Base-by-base conservation (phyloP, 2,888 invertebrate species). In the Ditula angustiorana region DNA sequence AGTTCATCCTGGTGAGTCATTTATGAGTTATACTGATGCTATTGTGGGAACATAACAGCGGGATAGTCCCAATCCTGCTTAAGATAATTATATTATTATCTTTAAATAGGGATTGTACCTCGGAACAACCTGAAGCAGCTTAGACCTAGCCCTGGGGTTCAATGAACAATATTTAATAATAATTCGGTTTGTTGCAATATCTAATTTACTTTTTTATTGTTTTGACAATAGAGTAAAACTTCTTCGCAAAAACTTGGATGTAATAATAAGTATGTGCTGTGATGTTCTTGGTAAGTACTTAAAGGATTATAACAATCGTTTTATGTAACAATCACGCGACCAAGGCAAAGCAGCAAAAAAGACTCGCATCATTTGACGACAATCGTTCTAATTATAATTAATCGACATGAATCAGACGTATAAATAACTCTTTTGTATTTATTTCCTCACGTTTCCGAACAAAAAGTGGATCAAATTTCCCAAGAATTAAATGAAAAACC, bases 381-480 rank as follows among this genome's bases (percentile, higher is more conserved):
- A 19, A 50, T 63, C 30, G 37, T 23, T n/a, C 19, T 50, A 57
- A 57, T 44, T 44, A 33, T 30, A 33, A 57, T 37, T 50, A 63
- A 63, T 57, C 41, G 24, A 56, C 55, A 47, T 44, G 35, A 57
- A 57, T 57, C 33, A 23, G 16, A 23, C 19, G 5, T 13, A 49
- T 37, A 49, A 52, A 50, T 44, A 24, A 26, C 24, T 33, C 52
- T 35, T 63, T 63, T 63, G 63, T 63, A 58, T 57, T 58, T 44
- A 2, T 7, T 24, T 63, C 58, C 63, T 46, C 63, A 63, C 63
- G 50, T 50, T 57, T 26, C 7, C 16, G 13, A 19, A 30, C 37
- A 63, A 63, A 63, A 63, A 58, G 57, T 26, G 21, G 37, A 62
- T 35, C 55, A 49, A 13, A 41, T 41, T 41, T 41, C 10, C 41